Evolutionary conservation across 2,888 invertebrate genomes (phyloP).

Genomic region (Stenurella melanura): DNA sequence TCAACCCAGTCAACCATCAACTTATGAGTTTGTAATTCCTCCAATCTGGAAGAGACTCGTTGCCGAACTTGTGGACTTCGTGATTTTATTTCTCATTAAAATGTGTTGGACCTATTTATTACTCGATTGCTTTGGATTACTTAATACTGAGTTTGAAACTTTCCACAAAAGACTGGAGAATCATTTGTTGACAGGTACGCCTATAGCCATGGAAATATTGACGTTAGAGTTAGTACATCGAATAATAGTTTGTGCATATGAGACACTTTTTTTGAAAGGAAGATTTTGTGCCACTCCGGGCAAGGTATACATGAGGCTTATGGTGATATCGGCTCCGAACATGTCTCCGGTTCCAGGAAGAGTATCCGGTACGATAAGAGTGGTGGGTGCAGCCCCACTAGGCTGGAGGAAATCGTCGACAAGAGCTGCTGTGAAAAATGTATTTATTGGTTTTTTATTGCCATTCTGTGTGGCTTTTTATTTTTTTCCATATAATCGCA

Average conservation of each 20-base stretch:
- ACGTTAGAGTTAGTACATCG: constrained; percentile 87
- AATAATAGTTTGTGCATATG: constrained; percentile 87
- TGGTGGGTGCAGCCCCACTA: constrained; percentile 83
- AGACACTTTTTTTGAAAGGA: constrained; percentile 82
- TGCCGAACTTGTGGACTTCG: constrained; percentile 92
- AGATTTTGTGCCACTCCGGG: constrained; percentile 91
- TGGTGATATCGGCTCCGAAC: constrained; percentile 87
- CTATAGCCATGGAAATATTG: constrained; percentile 88
- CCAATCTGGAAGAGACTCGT: constrained; percentile 91
- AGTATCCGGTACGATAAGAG: constrained; percentile 78
- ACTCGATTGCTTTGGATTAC: constrained; percentile 87
- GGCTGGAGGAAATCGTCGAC: constrained; percentile 82
- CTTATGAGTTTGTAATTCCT: constrained; percentile 86
- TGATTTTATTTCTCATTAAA: constrained; percentile 89
- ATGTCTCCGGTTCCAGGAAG: constrained; percentile 80
- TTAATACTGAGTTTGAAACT: constrained; percentile 79
- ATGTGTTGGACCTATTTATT: constrained; percentile 87
- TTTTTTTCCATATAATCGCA: constrained; percentile 89
- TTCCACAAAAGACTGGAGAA: constrained; percentile 83
- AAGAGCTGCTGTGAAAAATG: constrained; percentile 89
- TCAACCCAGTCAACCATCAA: constrained; percentile 65
- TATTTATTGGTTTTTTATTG: constrained; percentile 89
- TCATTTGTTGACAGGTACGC: constrained; percentile 80
- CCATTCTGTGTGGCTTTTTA: constrained; percentile 91
- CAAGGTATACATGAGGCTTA: constrained; percentile 88